Percentiles rank a stretch among this genome's conserved stretches.
These are phyloP conservation scores for Phaonia tiefii DNA, from an alignment of 2,888 invertebrate species.

Conservation along the genomic window DNA sequence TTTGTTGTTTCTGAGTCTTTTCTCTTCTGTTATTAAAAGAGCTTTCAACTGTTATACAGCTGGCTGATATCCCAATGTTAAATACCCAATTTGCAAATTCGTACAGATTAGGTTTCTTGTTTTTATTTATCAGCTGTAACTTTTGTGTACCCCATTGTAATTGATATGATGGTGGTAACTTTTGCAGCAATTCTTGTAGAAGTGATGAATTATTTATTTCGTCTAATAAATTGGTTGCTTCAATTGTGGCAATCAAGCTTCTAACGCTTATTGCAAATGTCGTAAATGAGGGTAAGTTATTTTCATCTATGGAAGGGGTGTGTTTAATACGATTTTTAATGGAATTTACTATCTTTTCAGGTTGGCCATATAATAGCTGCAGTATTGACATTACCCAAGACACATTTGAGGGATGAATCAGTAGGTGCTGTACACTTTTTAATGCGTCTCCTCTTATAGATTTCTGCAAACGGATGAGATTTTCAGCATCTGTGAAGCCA, in stretches of 20 bases:
- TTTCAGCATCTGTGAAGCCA: constrained; percentile 10
- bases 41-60: constrained; percentile 12
- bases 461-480: constrained; percentile 41
- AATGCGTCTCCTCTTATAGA: constrained; percentile 31
- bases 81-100: constrained; percentile 41
- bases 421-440: not conserved
- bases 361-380: constrained; percentile 40
- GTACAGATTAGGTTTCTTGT: constrained; percentile 3
- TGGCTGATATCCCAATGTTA: constrained; percentile 41
- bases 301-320: constrained; percentile 21
- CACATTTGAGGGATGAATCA: not conserved
- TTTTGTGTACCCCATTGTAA: constrained; percentile 39
- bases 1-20: too few relatives aligned
- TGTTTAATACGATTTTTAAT: constrained; percentile 40
- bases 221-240: too few relatives aligned
- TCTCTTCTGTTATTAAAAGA: too few relatives aligned
- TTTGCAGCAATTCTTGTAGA: too few relatives aligned
- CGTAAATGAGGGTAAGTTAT: too few relatives aligned
- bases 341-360: constrained; percentile 39
- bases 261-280: constrained; percentile 47
- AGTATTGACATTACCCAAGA: too few relatives aligned
- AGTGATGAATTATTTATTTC: too few relatives aligned
- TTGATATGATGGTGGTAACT: constrained; percentile 15
- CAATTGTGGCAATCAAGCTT: too few relatives aligned
- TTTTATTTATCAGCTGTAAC: constrained; percentile 3